Evolutionary conservation across 2,113 vertebrate species (phyloP).

Genomic region (Oncorhynchus gorbuscha): DNA sequence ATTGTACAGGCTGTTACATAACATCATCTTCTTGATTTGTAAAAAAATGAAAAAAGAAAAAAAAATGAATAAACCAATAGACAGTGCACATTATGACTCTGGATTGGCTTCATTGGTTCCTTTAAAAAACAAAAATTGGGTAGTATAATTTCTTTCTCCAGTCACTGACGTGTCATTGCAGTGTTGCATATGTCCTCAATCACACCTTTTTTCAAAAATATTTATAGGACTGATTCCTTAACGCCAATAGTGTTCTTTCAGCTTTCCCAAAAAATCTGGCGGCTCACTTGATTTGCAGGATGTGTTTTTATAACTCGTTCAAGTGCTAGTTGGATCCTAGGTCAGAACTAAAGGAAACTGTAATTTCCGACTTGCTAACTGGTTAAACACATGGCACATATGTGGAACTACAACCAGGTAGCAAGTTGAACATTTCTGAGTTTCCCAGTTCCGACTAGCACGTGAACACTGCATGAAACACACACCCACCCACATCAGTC

Average conservation of each 20-base stretch:
- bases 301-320: neutral
- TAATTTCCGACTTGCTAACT: too few species aligned
- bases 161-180: constrained; percentile 69
- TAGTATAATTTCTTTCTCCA: constrained; percentile 8
- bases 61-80: constrained; percentile 61
- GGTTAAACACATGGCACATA: too few species aligned
- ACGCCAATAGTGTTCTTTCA: constrained; percentile 19
- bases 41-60: constrained; percentile 45
- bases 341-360: too few species aligned
- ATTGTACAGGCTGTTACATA: constrained; percentile 81
- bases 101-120: neutral
- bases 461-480: neutral
- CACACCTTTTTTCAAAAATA: constrained; percentile 61
- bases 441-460: too few species aligned
- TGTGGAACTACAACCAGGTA: neutral
- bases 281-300: too few species aligned
- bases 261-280: neutral
- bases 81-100: constrained; percentile 58
- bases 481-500: constrained; percentile 34
- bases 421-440: too few species aligned
- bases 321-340: too few species aligned
- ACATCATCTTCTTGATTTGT: constrained; percentile 79
- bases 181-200: constrained; percentile 66
- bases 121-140: constrained; percentile 55
- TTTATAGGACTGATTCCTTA: constrained; percentile 54